A percentile compares a stretch with the other conserved stretches of the same genome.
Conservation (phyloP, 2,797 vertebrate species). For the Taenioides sp. region DNA sequence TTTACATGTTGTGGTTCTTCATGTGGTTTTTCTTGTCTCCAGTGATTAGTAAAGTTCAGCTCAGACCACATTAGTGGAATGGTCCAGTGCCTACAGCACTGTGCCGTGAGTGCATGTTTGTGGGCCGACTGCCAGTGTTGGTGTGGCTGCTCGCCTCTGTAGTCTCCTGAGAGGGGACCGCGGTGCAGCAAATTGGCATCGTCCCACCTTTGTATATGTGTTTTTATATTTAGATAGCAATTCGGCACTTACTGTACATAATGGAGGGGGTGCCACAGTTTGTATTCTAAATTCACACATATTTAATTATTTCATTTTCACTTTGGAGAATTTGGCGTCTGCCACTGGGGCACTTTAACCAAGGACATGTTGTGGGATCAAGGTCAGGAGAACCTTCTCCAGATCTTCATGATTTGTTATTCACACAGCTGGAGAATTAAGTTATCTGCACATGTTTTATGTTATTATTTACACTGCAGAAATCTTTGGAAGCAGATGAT, state of each 20-base stretch:
- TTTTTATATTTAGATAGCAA: slow-evolving; percentile 44
- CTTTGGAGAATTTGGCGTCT: not conserved
- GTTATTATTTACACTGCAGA: not conserved
- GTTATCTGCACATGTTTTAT: not conserved
- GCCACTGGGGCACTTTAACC: not conserved
- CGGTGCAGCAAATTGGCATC: slow-evolving; percentile 74
- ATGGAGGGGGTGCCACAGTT: slow-evolving; percentile 25
- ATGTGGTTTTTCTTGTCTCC: slow-evolving; percentile 61
- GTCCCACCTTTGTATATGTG: slow-evolving; percentile 69
- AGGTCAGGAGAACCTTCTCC: no score
- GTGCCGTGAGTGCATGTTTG: slow-evolving; percentile 40
- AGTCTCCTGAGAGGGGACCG: slow-evolving; percentile 71
- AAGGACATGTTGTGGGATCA: no score
- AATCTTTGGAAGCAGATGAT: not conserved
- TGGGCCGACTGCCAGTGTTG: slow-evolving; percentile 70
- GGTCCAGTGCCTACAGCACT: slow-evolving; percentile 51
- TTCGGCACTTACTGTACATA: slow-evolving; percentile 24
- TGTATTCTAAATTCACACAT: slow-evolving; percentile 5
- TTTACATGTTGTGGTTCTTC: slow-evolving; percentile 46
- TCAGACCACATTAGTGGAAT: slow-evolving; percentile 43
- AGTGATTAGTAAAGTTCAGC: slow-evolving; percentile 55
- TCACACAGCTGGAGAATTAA: no score
- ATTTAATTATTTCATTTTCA: not conserved
- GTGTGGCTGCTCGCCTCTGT: slow-evolving; percentile 67
- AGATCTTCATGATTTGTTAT: no score